Percentiles rank a stretch among this genome's conserved stretches.
These are phyloP conservation scores for Phainopepla nitens DNA, from an alignment of 2,113 vertebrate species.

Conservation along the genomic window DNA sequence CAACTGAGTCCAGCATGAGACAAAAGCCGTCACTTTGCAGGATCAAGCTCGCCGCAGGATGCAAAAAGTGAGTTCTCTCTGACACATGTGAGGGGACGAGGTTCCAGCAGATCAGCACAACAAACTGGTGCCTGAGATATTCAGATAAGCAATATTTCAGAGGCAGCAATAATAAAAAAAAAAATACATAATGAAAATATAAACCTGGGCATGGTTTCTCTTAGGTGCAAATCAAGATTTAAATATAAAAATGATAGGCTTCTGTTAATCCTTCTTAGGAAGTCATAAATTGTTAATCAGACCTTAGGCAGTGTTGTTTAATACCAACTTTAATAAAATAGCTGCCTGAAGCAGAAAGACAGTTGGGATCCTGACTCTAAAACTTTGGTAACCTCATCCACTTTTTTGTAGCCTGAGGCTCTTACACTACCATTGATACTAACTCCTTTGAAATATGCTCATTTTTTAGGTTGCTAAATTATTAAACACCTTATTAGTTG, in stretches of 20 bases:
- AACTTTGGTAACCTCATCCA: conserved; percentile 65
- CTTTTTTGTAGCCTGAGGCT: conserved; percentile 51
- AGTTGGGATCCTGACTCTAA: conserved; percentile 65
- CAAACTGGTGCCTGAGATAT: background rate
- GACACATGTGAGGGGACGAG: background rate
- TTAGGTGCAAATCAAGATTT: conserved; percentile 73
- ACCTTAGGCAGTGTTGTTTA: conserved; percentile 73
- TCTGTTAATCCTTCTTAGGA: conserved; percentile 72
- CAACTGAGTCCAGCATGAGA: background rate
- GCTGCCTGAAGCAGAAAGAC: conserved; percentile 68
- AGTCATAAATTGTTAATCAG: conserved; percentile 77
- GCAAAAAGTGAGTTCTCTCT: background rate
- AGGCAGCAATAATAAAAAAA: background rate
- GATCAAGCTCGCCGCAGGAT: background rate
- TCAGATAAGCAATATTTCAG: background rate
- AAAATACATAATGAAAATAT: conserved; percentile 10
- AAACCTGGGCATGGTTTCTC: conserved; percentile 33
- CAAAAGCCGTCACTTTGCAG: background rate
- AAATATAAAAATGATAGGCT: conserved; percentile 75
- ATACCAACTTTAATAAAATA: conserved; percentile 79
- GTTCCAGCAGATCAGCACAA: background rate
- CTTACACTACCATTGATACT: conserved; percentile 46
- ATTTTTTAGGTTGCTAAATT: conserved; percentile 69
- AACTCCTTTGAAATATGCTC: conserved; percentile 71
- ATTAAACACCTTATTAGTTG: conserved; percentile 73